Percentiles rank a stretch among this genome's conserved stretches.
These are phyloP conservation scores for Caenorhabditis sp. DNA, from an alignment of 2,888 invertebrate genomes.

Conservation along the genomic window DNA sequence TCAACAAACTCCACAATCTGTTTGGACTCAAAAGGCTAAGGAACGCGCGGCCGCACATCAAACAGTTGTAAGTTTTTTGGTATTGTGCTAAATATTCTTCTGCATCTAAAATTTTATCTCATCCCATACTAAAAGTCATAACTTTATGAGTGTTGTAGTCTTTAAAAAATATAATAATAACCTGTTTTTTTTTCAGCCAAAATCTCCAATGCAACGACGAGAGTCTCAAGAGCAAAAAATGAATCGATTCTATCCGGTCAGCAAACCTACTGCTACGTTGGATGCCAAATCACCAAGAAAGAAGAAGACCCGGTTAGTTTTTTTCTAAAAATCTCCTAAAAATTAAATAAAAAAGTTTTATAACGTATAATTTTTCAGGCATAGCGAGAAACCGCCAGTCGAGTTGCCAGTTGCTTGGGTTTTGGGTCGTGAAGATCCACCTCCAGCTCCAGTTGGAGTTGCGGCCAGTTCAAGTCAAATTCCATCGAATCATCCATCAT, in stretches of 20 bases:
- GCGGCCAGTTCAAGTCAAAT: slow-evolving; percentile 51
- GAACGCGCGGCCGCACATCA: slow-evolving; percentile 63
- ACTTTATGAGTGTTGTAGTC: not conserved
- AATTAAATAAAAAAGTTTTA: slow-evolving; percentile 50
- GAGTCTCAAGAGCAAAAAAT: slow-evolving; percentile 65
- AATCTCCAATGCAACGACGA: slow-evolving; percentile 67
- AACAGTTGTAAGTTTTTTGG: slow-evolving; percentile 39
- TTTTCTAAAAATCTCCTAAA: too few relatives aligned
- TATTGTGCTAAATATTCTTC: slow-evolving; percentile 5
- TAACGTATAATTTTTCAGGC: slow-evolving; percentile 18
- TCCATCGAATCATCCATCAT: slow-evolving; percentile 82
- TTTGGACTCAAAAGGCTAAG: slow-evolving; percentile 69
- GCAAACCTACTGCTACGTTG: slow-evolving; percentile 77
- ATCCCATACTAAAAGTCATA: not conserved
- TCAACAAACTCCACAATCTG: slow-evolving; percentile 45
- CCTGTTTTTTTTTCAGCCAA: slow-evolving; percentile 59
- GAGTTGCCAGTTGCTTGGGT: slow-evolving; percentile 98
- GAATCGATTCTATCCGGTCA: slow-evolving; percentile 91
- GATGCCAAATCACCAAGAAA: slow-evolving; percentile 77
- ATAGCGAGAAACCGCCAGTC: slow-evolving; percentile 80
- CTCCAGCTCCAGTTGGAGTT: slow-evolving; percentile 47
- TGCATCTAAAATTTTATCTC: not conserved
- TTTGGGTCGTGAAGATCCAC: slow-evolving; percentile 76
- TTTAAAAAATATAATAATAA: not conserved
- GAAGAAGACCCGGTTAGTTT: slow-evolving; percentile 82